These are phyloP conservation scores for Falcaria lacertinaria DNA, from an alignment of 2,888 invertebrate species.

Conservation along the genomic window DNA sequence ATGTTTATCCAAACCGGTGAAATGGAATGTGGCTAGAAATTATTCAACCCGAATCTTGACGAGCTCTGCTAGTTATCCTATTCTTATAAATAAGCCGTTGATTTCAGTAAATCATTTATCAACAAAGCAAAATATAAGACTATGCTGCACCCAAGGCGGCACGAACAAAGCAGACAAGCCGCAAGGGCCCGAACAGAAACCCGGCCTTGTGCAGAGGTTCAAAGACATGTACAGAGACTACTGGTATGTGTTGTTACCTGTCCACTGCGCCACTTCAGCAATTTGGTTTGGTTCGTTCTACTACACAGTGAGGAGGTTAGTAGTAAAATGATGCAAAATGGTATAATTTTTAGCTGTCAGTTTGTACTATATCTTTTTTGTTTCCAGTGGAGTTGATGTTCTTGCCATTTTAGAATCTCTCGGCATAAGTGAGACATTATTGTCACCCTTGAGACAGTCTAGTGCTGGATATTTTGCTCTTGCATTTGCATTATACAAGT, in stretches of 20 bases:
- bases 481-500: conserved; percentile 95
- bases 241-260: conserved; percentile 97
- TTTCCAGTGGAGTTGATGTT: conserved; percentile 94
- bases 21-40: conserved; percentile 43
- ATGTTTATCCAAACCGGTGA: conserved; percentile 54
- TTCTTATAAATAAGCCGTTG: conserved; percentile 23
- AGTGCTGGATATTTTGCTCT: conserved; percentile 94
- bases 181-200: conserved; percentile 55
- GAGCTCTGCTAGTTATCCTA: conserved; percentile 44
- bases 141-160: conserved; percentile 33
- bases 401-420: conserved; percentile 86
- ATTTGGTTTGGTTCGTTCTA: conserved; percentile 95
- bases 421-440: conserved; percentile 88
- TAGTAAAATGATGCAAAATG: conserved; percentile 7
- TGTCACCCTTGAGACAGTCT: conserved; percentile 87
- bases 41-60: conserved; percentile 42
- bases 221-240: conserved; percentile 96
- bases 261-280: conserved; percentile 92
- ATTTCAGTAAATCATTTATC: conserved; percentile 27
- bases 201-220: conserved; percentile 87
- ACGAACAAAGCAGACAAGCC: conserved; percentile 17
- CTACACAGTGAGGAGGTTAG: conserved; percentile 90
- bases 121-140: conserved; percentile 25
- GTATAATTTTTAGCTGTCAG: not conserved
- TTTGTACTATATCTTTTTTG: conserved; percentile 8